Percentiles rank a stretch among this genome's conserved stretches.
These are phyloP conservation scores for Junco hyemalis DNA, from an alignment of 2,113 vertebrate genomes.

Conservation along the genomic window DNA sequence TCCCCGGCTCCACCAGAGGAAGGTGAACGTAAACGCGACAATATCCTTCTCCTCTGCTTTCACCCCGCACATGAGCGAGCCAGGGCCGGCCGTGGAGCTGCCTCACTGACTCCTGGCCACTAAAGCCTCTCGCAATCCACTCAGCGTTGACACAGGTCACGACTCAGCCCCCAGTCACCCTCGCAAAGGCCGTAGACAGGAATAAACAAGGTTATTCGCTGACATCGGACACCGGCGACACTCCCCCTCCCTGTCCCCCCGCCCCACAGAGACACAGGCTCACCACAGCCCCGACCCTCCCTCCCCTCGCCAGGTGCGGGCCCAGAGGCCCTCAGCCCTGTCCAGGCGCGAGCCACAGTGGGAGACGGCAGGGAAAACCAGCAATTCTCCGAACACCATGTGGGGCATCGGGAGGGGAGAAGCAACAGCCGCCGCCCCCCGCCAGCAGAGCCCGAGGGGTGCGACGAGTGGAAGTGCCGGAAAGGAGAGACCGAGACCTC, in stretches of 20 bases:
- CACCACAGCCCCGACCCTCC: neutral
- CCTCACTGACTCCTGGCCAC: neutral
- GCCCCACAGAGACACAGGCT: neutral
- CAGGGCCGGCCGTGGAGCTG: neutral
- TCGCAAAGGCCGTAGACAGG: neutral
- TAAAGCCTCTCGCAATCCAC: neutral
- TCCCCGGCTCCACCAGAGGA: neutral
- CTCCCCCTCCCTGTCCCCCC: neutral
- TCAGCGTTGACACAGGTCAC: neutral
- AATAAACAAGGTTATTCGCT: slow-evolving; percentile 55
- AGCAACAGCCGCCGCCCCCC: neutral
- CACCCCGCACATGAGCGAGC: neutral
- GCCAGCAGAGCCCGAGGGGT: neutral
- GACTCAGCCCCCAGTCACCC: slow-evolving; percentile 16
- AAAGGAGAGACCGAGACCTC: neutral
- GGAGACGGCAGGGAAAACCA: neutral
- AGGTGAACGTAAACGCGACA: neutral
- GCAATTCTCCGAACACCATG: neutral
- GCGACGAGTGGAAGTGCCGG: neutral
- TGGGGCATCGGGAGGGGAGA: neutral
- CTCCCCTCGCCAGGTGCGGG: neutral
- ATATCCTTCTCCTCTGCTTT: neutral
- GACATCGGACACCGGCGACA: neutral
- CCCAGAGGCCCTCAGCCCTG: neutral
- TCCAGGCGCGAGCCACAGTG: neutral